Evolutionary conservation across 2,888 invertebrate genomes (phyloP), one percentile per base, ranked within the genome.

Genomic region (Amaurobius ferox): DNA sequence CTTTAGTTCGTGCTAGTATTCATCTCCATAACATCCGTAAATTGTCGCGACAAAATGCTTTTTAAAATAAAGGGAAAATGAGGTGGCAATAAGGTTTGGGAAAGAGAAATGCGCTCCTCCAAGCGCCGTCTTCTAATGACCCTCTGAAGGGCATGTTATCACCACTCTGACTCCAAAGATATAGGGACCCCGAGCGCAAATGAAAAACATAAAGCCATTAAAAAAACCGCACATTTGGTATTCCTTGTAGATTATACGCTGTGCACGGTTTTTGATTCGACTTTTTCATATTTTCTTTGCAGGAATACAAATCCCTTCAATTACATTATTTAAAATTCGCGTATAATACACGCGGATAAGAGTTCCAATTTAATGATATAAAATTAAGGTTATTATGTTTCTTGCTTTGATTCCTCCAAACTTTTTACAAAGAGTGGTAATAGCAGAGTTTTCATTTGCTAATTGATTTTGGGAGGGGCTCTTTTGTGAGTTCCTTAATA

Each of bases 301-400:
- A 16, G 16, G 23, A 40, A 40, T 40, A 28, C 40, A 40, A 7
- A 19, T 55, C 71, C 61, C 55, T 64, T 70, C 83, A 85, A 85
- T 85, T 85, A 85, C 78, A 72, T 77, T 71, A 77, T 85, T 85
- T 48, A 85, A 85, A 85, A 71, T 76, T 77, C 28, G 66, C 40
- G 40, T 40, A 40, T 35, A 28, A 40, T 68, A 6, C 61, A 32
- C 29, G 55, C 26, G n/a, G 9, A 35, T 29, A 30, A 35, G 71
- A 74, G 62, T 44, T 71, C 35, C 62, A 70, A 77, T 71, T 85
- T 85, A 77, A 77, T 85, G 83, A 78, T 72, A 76, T 64, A 39
- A 78, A 85, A 85, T 85, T 70, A 85, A 85, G 78, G 83, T 77
- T 77, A 85, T 85, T 77, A 85, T 55, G 66, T 40, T 61, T 66